Conservation (phyloP, 2,113 vertebrate genomes). For the Anhinga rufa region DNA sequence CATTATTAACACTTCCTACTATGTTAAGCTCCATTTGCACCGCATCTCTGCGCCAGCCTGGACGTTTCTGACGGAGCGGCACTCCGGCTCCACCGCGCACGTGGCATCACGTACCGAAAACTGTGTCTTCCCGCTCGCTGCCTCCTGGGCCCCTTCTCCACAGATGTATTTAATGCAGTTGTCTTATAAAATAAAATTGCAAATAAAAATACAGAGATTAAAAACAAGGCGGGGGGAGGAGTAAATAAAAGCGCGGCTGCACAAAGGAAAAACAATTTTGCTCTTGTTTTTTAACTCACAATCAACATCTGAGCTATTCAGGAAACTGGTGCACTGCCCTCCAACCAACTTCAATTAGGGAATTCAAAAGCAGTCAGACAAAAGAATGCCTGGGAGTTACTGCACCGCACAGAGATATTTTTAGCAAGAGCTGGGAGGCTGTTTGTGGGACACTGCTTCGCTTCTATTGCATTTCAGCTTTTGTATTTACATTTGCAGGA, state of each 20-base stretch:
- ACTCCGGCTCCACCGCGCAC: background rate
- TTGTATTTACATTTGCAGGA: conserved; percentile 15
- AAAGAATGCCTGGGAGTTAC: conserved; percentile 64
- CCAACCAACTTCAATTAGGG: conserved; percentile 41
- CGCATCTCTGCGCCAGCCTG: background rate
- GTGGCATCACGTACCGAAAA: background rate
- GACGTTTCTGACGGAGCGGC: background rate
- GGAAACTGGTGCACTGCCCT: conserved; percentile 31
- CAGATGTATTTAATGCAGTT: background rate
- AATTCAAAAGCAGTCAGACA: conserved; percentile 60
- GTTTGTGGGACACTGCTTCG: background rate
- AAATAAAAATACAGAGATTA: background rate
- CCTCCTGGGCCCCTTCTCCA: background rate
- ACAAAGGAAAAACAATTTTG: conserved; percentile 30
- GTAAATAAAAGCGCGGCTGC: background rate
- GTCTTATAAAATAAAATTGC: background rate
- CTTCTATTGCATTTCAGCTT: background rate
- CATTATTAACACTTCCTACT: conserved; percentile 47
- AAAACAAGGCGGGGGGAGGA: background rate
- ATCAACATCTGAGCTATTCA: conserved; percentile 40
- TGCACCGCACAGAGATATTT: conserved; percentile 56
- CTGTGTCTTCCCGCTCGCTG: background rate
- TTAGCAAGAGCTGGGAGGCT: conserved; percentile 36
- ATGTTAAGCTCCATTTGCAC: background rate
- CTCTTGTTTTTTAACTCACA: conserved; percentile 43